Evolutionary conservation across 37 sponge, comb jelly and placozoan genomes (phyloP), one percentile per base, ranked within the genome.

Genomic region (Halichondria panicea): DNA sequence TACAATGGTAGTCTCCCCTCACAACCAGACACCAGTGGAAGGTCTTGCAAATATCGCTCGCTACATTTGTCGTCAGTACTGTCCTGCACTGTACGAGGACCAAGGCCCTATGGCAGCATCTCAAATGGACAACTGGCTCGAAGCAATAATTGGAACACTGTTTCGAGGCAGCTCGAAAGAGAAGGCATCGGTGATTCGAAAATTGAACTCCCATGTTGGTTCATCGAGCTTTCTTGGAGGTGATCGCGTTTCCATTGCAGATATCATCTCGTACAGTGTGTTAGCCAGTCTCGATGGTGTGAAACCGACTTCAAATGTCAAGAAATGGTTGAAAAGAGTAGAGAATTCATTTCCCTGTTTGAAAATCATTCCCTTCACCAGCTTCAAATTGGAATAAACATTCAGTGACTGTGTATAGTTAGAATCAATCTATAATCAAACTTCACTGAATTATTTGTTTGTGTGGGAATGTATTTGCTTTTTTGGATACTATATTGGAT

Each of bases 51-150:
- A 92, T 53, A 84, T 92, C 42, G 34, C 64, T 40, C 85, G 93
- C 63, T 88, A 79, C 68, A 58, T 92, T 25, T 79, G 70, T 36
- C 76, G 93, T 1, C 60, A 68, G 66, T 92, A 82, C 66, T 81
- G 58, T 46, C 77, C 85, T 12, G 63, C 59, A n/a, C 74, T 88
- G 28, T 92, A 88, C 42, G 93, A 88, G 37, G 72, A 46, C 1
- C 18, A 31, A 11, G 84, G 74, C 11, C 37, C 57, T 4, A 48
- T 39, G 7, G 33, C 33, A 28, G 68, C 88, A 21, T 42, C 71
- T 33, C 63, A 72, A 31, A 66, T 92, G 0, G 93, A 92, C 78
- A 74, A 76, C 40, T 92, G 89, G 89, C 24, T 92, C 57, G 93
- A 92, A 48, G 4, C 58, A 33, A 38, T 84, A 4, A 54, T 77